phyloP scores from a whole-genome alignment of 2,888 invertebrate genomes.

The Drosophila anceps region DNA sequence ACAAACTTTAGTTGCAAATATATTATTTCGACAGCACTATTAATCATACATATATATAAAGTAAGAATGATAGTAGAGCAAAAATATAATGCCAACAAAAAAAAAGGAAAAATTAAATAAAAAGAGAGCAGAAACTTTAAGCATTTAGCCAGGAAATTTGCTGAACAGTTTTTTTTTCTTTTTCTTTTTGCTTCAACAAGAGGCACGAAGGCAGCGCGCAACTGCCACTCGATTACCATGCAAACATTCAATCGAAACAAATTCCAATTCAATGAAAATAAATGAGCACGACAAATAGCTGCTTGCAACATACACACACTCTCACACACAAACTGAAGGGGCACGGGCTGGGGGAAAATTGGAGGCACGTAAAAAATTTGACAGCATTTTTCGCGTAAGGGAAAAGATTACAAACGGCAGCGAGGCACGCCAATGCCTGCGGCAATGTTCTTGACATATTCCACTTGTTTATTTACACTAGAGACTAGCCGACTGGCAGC shows the following conservation, averaged over 20 bases:
- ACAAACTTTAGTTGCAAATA: conserved; percentile 73
- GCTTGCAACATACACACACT: conserved; percentile 24
- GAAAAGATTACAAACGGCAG: conserved; percentile 71
- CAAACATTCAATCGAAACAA: conserved; percentile 81
- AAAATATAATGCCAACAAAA: not conserved
- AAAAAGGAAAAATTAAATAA: not conserved
- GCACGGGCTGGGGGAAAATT: not conserved
- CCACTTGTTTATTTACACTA: conserved; percentile 77
- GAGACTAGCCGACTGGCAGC: conserved; percentile 42
- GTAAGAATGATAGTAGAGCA: conserved; percentile 16
- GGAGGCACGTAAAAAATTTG: conserved; percentile 64
- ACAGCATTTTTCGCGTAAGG: conserved; percentile 61
- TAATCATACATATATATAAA: conserved; percentile 50
- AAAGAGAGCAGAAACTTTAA: conserved; percentile 50
- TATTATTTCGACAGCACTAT: conserved; percentile 64
- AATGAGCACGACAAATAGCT: conserved; percentile 78
- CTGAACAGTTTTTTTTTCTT: conserved; percentile 36
- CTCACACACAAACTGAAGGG: not conserved
- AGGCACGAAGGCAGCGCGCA: conserved; percentile 35
- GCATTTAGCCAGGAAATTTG: conserved; percentile 42
- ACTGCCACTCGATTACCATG: conserved; percentile 78
- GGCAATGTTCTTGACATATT: conserved; percentile 75
- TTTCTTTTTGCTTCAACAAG: conserved; percentile 42
- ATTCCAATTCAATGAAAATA: conserved; percentile 78
- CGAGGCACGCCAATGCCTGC: conserved; percentile 66